Conservation (phyloP, 2,113 vertebrate genomes). For the Charadrius vociferus region DNA sequence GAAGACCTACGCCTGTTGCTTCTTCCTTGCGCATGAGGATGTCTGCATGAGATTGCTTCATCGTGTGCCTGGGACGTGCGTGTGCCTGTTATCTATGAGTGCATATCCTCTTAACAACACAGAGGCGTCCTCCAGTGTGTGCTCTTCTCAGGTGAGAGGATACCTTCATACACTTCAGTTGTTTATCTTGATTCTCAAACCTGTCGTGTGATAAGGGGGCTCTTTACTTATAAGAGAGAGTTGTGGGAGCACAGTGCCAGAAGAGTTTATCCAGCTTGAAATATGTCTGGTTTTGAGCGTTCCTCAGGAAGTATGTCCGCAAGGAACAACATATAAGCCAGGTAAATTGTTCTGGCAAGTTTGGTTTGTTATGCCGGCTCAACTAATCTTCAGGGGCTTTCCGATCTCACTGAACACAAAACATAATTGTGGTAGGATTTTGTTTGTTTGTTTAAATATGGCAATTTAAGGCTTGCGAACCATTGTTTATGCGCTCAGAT, state of each 20-base stretch:
- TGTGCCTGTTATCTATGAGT: background rate
- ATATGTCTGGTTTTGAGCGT: background rate
- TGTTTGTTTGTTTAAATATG: background rate
- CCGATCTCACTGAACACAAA: background rate
- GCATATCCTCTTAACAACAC: fast-evolving
- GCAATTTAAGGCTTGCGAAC: background rate
- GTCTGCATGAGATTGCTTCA: background rate
- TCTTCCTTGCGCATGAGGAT: background rate
- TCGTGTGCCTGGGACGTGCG: fast-evolving
- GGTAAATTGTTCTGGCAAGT: conserved; percentile 7
- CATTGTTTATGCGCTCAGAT: fast-evolving
- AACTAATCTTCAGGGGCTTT: conserved; percentile 11
- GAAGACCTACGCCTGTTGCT: background rate
- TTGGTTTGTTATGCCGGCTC: background rate
- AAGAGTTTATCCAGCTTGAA: background rate
- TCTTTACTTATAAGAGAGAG: background rate
- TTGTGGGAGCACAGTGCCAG: background rate
- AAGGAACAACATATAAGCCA: background rate
- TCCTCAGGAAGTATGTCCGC: background rate
- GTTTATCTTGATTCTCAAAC: background rate
- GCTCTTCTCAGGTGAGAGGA: background rate
- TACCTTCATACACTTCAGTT: background rate
- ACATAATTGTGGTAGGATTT: background rate
- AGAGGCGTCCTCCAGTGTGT: fast-evolving
- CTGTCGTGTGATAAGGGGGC: background rate